Conservation (phyloP, 1,140 invertebrate genomes). For the Drosophila subpulchrella region DNA sequence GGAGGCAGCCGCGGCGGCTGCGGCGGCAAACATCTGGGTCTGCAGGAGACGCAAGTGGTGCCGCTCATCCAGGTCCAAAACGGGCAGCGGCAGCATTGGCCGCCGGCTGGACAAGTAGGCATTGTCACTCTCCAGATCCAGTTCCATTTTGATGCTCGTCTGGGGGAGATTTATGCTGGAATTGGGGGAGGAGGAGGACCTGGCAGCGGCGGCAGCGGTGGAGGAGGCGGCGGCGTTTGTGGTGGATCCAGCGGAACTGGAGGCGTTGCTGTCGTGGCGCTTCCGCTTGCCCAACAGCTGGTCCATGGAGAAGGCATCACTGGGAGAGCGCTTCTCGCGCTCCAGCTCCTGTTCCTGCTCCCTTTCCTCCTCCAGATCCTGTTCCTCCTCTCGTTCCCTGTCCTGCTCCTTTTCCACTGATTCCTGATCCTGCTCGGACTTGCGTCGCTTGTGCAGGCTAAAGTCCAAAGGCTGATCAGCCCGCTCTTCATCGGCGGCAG, state of each 20-base stretch:
- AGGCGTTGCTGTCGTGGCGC: conserved; percentile 51
- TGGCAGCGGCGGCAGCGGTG: neutral
- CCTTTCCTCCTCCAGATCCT: neutral
- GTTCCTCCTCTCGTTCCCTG: neutral
- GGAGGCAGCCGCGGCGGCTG: conserved; percentile 67
- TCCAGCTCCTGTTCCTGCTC: conserved; percentile 13
- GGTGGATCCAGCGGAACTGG: conserved; percentile 24
- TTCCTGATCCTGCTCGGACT: conserved; percentile 9
- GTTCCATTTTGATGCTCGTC: conserved; percentile 56
- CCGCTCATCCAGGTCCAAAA: conserved; percentile 60
- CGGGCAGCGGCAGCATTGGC: conserved; percentile 19
- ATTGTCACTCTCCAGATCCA: conserved; percentile 33
- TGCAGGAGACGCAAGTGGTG: conserved; percentile 70
- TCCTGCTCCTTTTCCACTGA: neutral
- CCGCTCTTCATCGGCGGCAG: conserved; percentile 29
- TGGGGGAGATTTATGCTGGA: conserved; percentile 7
- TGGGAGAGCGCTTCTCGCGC: conserved; percentile 51
- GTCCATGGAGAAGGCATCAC: conserved; percentile 73
- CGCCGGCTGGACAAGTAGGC: conserved; percentile 2
- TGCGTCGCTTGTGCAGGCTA: conserved; percentile 71
- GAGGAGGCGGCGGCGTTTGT: conserved; percentile 2
- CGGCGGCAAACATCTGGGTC: conserved; percentile 81
- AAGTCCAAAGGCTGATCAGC: conserved; percentile 75
- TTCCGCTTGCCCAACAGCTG: conserved; percentile 71
- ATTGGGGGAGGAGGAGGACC: conserved; percentile 9